Conservation (phyloP, 1,140 invertebrate species). For the Zaprionus tsacasi region DNA sequence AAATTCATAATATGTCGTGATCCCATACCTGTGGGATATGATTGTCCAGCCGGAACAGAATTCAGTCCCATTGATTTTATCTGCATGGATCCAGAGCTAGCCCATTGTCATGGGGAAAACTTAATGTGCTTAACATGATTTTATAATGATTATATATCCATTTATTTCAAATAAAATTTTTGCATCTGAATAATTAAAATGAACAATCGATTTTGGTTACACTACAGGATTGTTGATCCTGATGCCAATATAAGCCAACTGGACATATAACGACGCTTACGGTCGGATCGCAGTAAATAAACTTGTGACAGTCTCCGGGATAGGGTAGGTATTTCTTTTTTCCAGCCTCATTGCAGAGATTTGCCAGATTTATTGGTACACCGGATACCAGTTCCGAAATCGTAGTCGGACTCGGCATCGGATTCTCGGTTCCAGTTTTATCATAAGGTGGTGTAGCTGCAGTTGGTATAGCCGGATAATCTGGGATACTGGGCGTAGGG, state of each 20-base stretch:
- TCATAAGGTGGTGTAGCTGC: conserved; percentile 48
- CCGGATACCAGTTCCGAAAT: not conserved
- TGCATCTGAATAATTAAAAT: not conserved
- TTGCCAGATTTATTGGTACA: conserved; percentile 30
- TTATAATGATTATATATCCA: not conserved
- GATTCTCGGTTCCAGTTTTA: not conserved
- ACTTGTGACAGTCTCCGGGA: conserved; percentile 69
- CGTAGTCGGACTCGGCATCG: not conserved
- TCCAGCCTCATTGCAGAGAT: conserved; percentile 23
- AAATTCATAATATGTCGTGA: conserved; percentile 1
- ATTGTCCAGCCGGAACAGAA: not conserved
- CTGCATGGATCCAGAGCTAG: not conserved
- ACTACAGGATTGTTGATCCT: conserved; percentile 24
- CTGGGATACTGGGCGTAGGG: not conserved
- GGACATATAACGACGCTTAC: conserved; percentile 49
- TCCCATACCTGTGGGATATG: not conserved
- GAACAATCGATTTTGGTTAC: not conserved
- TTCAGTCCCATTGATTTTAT: not conserved
- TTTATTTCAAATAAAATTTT: not conserved
- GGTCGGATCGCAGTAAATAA: conserved; percentile 62
- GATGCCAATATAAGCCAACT: conserved; percentile 51
- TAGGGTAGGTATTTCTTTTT: conserved; percentile 49
- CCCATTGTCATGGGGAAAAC: not conserved
- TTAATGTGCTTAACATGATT: not conserved
- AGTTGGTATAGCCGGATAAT: conserved; percentile 21